These are phyloP conservation scores for Hemibagrus wyckioides DNA, from an alignment of 2,113 vertebrate genomes.

Conservation along the genomic window DNA sequence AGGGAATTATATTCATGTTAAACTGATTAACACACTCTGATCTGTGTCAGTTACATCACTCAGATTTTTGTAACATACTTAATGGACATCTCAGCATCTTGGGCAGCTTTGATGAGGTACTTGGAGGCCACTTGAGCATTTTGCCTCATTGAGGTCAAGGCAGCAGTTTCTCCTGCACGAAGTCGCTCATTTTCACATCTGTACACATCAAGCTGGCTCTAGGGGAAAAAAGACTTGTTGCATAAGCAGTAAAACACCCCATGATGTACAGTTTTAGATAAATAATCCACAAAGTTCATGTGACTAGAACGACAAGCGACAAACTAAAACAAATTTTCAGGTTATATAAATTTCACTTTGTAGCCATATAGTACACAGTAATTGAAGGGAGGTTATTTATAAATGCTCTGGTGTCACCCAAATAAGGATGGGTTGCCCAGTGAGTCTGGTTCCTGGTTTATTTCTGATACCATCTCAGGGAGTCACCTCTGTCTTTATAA, in stretches of 20 bases:
- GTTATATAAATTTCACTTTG: too few relatives aligned
- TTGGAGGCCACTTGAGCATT: conserved; percentile 82
- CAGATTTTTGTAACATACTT: neutral
- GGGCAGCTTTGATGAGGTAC: conserved; percentile 74
- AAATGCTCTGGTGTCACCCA: too few relatives aligned
- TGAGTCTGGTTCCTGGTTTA: too few relatives aligned
- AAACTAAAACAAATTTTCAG: too few relatives aligned
- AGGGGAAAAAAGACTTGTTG: neutral
- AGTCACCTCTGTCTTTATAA: too few relatives aligned
- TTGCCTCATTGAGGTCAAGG: conserved; percentile 74
- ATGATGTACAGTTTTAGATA: neutral
- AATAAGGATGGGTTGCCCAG: too few relatives aligned
- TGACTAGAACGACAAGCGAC: neutral
- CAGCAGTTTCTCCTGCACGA: conserved; percentile 70
- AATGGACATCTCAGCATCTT: conserved; percentile 46
- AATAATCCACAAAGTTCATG: neutral
- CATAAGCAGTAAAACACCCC: neutral
- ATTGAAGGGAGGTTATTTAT: too few relatives aligned
- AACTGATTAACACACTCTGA: neutral
- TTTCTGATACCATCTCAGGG: too few relatives aligned
- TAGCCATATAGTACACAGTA: too few relatives aligned
- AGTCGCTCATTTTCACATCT: conserved; percentile 72
- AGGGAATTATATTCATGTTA: neutral
- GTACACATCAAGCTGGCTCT: conserved; percentile 76
- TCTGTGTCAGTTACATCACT: neutral